Conservation (phyloP, 2,113 vertebrate genomes). For the Cacatua alba region DNA sequence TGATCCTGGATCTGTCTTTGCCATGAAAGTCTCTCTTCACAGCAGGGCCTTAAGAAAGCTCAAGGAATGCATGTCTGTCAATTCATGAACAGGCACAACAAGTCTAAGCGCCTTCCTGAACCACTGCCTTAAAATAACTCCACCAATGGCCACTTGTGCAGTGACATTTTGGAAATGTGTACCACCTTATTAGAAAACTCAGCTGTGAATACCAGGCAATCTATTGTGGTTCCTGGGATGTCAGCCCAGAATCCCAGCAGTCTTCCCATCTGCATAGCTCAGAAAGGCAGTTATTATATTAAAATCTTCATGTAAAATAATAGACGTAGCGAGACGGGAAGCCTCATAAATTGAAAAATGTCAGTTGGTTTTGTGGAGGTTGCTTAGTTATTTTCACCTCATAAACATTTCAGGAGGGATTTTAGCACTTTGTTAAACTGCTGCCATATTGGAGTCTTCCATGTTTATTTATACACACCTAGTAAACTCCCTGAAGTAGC, state of each 20-base stretch:
- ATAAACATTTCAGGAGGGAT: slow-evolving; percentile 27
- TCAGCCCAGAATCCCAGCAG: background rate
- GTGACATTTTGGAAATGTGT: slow-evolving; percentile 24
- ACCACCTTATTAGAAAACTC: background rate
- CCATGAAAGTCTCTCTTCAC: slow-evolving; percentile 21
- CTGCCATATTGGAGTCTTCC: background rate
- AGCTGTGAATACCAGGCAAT: background rate
- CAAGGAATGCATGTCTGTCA: background rate
- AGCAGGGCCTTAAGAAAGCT: slow-evolving; percentile 15
- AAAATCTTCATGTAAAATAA: background rate
- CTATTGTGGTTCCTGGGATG: background rate
- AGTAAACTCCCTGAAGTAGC: background rate
- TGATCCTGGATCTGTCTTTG: background rate
- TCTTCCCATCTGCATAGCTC: background rate
- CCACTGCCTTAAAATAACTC: background rate
- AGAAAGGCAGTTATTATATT: background rate
- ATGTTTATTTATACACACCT: background rate
- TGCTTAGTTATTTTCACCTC: slow-evolving; percentile 34
- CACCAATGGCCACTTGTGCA: slow-evolving; percentile 14
- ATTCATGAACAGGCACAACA: background rate
- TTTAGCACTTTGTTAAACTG: background rate
- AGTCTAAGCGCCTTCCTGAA: slow-evolving; percentile 4
- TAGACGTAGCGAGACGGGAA: background rate
- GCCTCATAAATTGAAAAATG: slow-evolving; percentile 1
- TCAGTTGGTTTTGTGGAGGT: background rate